These are phyloP conservation scores for Latheticus oryzae DNA, from an alignment of 2,888 invertebrate genomes.

Conservation along the genomic window DNA sequence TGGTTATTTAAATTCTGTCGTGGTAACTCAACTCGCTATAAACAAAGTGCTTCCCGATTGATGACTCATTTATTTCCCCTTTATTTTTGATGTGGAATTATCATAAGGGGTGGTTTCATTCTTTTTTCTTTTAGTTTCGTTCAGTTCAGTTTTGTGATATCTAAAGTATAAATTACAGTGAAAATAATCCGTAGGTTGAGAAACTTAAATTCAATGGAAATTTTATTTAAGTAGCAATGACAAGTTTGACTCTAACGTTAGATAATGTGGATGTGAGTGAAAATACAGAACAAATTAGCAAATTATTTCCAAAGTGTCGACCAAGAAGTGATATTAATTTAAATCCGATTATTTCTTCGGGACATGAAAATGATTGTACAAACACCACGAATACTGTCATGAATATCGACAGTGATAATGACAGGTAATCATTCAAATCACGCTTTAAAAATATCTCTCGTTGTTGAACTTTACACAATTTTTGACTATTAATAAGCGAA, in stretches of 20 bases:
- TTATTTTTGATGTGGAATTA: too few relatives aligned
- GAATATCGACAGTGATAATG: slow-evolving; percentile 67
- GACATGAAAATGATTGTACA: slow-evolving; percentile 64
- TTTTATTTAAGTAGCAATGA: slow-evolving; percentile 60
- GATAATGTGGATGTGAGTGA: slow-evolving; percentile 67
- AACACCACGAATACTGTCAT: slow-evolving; percentile 64
- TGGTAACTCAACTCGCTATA: slow-evolving; percentile 28
- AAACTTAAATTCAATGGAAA: slow-evolving; percentile 40
- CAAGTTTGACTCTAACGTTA: slow-evolving; percentile 65
- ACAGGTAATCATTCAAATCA: slow-evolving; percentile 57
- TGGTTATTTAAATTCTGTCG: too few relatives aligned
- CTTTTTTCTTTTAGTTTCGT: slow-evolving; percentile 24
- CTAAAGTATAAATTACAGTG: slow-evolving; percentile 11
- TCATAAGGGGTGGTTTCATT: slow-evolving; percentile 44
- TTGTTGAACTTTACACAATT: not conserved
- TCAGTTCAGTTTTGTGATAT: slow-evolving; percentile 6
- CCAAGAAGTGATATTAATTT: slow-evolving; percentile 74
- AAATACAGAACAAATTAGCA: slow-evolving; percentile 81
- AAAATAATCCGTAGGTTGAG: slow-evolving; percentile 34
- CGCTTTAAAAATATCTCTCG: too few relatives aligned
- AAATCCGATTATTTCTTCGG: slow-evolving; percentile 66
- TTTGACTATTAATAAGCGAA: not conserved
- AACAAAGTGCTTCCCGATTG: slow-evolving; percentile 37
- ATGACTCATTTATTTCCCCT: slow-evolving; percentile 42
- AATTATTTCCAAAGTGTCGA: slow-evolving; percentile 89